A percentile compares a stretch with the other conserved stretches of the same genome.
Evolutionary conservation across 1,140 invertebrate genomes (phyloP).

Genomic region (Globodera rostochiensis): DNA sequence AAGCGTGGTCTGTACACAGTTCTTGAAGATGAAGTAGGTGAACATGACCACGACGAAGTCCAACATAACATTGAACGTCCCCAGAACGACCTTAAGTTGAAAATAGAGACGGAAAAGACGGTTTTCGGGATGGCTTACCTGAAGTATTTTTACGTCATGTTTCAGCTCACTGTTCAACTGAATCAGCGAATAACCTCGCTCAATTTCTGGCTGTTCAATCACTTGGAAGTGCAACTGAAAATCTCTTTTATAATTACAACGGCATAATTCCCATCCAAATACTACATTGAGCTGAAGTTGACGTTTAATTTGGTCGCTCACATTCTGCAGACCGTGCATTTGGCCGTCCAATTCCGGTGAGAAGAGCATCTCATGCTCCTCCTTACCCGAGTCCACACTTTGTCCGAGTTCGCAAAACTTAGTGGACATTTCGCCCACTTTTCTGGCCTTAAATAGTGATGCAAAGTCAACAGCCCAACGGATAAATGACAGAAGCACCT

Average conservation of each 20-base stretch:
- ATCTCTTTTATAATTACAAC: neutral
- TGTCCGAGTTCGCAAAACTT: slow-evolving; percentile 26
- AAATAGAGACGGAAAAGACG: neutral
- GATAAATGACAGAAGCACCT: slow-evolving; percentile 14
- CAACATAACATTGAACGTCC: slow-evolving; percentile 23
- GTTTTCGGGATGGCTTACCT: neutral
- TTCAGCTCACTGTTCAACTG: slow-evolving; percentile 41
- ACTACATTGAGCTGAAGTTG: slow-evolving; percentile 39
- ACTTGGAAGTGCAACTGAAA: slow-evolving; percentile 46
- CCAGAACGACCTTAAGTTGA: slow-evolving; percentile 20
- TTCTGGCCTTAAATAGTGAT: slow-evolving; percentile 21
- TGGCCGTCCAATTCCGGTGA: slow-evolving; percentile 38
- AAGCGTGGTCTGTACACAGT: slow-evolving; percentile 16
- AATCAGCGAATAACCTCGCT: slow-evolving; percentile 26
- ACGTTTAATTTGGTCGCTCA: slow-evolving; percentile 29
- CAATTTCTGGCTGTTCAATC: slow-evolving; percentile 37
- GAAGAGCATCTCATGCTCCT: slow-evolving; percentile 26
- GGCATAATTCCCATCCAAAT: neutral
- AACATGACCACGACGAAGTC: slow-evolving; percentile 23
- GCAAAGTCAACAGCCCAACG: neutral
- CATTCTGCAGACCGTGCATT: slow-evolving; percentile 34
- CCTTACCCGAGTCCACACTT: neutral
- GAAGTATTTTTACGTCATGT: slow-evolving; percentile 33
- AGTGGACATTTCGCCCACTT: slow-evolving; percentile 17
- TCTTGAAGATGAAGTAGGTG: slow-evolving; percentile 27